Evolutionary conservation across 53 echinoderm and acorn worm genomes (phyloP), one percentile per base, ranked within the genome.

Genomic region (Holothuria scabra): DNA sequence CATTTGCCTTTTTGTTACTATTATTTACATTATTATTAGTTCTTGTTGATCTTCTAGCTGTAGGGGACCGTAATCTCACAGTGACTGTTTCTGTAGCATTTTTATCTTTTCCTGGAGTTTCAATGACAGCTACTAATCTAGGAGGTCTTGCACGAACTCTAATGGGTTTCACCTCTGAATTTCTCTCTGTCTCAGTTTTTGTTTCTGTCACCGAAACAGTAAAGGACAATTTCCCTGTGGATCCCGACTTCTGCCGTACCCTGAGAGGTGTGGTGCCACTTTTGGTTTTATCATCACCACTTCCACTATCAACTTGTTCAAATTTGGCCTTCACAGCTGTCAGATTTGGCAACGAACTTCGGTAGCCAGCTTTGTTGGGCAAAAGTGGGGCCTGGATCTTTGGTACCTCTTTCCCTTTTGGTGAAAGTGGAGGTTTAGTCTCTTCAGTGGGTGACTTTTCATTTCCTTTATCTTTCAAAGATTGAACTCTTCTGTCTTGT

Each of bases 311-410:
- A 21, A 32, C 19, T 78, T 84, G 85, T 76, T 95, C 95, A 88
- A 95, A 95, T 83, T 90, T 95, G 33, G 90, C 90, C 37, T 92
- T 74, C 28, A 90, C 92, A 46, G 90, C 86, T 22, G 90, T 87
- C 10, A 95, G 81, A 59, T 92, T 92, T 25, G 95, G 90, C 84
- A 92, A 83, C 0, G 95, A 95, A 65, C 92, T 91, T 46, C 95
- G 60, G 63, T 95, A 88, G 28, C 90, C 85, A 46, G 49, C 25
- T 22, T 85, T 72, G 48, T 82, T 71, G 59, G 78, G 62, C 35
- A 90, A 81, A 28, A 84, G 84, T 14, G 90, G 90, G n/a, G 57
- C 55, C 19, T 28, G 61, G 26, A 85, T 72, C 30, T 81, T 81
- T n/a, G 82, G 62, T 35, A 66, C 28, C 34, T 61, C 80, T 80